Conservation (phyloP, 2,797 vertebrate species). For the Phataginus tricuspis region DNA sequence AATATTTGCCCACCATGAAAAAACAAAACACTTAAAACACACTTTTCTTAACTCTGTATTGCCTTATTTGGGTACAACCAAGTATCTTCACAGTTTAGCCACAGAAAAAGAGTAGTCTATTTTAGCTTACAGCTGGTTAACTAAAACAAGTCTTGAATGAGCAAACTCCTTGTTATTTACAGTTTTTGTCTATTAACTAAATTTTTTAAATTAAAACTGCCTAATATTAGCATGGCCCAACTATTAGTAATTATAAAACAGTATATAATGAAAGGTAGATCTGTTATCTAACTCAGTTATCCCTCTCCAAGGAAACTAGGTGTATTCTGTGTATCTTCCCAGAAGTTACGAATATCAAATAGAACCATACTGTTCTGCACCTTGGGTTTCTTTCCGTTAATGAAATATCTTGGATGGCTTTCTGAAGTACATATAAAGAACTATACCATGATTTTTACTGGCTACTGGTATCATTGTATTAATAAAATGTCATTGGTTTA, state of each 20-base stretch:
- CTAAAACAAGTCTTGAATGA: background rate
- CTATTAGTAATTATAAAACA: background rate
- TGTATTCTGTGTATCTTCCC: background rate
- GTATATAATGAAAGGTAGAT: background rate
- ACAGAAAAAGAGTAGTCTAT: background rate
- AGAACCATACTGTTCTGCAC: background rate
- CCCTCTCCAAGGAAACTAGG: background rate
- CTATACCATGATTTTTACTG: background rate
- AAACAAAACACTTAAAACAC: background rate
- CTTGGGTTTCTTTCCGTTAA: background rate
- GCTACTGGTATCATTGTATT: background rate
- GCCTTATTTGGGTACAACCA: background rate
- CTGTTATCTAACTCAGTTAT: background rate
- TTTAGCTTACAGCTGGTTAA: background rate
- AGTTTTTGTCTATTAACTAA: background rate
- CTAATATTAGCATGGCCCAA: background rate
- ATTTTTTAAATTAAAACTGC: background rate
- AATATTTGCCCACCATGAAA: background rate
- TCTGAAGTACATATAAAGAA: background rate
- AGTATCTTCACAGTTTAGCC: background rate
- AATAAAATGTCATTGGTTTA: background rate
- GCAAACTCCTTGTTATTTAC: background rate
- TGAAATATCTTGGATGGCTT: background rate
- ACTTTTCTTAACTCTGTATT: background rate
- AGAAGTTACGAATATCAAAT: background rate